Conservation (phyloP, 2,113 vertebrate species). For the Pseudolaguvia tuberculata region DNA sequence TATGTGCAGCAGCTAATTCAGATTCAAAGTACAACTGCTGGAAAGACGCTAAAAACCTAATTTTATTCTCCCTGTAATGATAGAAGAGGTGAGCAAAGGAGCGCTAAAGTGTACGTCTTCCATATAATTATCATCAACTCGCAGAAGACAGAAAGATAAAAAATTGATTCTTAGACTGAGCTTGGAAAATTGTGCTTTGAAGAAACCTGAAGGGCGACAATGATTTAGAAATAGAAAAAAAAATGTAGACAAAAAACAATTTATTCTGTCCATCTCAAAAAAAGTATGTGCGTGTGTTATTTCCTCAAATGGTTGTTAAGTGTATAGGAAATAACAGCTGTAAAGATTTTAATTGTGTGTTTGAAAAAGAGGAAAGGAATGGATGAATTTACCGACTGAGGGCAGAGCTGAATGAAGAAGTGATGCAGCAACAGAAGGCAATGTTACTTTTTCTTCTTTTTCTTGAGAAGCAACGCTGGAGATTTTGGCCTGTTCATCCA, state of each 20-base stretch:
- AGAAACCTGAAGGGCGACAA: not conserved
- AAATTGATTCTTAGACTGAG: not conserved
- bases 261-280: not conserved
- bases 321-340: not conserved
- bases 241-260: not conserved
- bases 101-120: too few relatives aligned
- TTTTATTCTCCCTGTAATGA: not conserved
- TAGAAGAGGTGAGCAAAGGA: not conserved
- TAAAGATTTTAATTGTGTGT: not conserved
- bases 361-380: not conserved
- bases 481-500: not conserved
- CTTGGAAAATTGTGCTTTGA: not conserved
- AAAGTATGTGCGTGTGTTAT: not conserved
- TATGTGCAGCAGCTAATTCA: not conserved
- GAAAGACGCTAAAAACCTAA: not conserved
- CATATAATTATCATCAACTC: not conserved
- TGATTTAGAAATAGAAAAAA: not conserved
- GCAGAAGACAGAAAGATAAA: not conserved
- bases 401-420: not conserved
- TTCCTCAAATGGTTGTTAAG: not conserved
- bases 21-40: not conserved
- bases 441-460: constrained; percentile 1
- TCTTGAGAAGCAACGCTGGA: constrained; percentile 21
- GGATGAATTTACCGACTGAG: constrained; percentile 12
- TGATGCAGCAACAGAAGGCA: not conserved